phyloP scores from a whole-genome alignment of 1,140 invertebrate species.

The Arion vulgaris region DNA sequence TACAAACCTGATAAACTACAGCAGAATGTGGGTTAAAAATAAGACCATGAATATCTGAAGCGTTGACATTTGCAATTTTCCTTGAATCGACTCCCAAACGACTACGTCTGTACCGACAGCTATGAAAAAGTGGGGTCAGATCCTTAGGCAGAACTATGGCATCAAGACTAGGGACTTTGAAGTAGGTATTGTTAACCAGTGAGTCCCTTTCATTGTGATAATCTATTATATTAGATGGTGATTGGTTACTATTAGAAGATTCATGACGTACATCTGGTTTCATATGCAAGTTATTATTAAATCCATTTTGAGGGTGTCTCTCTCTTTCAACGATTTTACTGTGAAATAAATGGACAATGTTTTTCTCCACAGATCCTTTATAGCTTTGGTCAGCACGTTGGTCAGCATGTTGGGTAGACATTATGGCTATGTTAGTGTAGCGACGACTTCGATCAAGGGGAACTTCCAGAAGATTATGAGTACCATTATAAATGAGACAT shows the following conservation, averaged over 20 bases:
- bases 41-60: constrained; percentile 81
- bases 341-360: background rate
- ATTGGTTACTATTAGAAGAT: background rate
- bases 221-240: background rate
- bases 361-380: background rate
- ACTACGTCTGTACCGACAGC: background rate
- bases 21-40: constrained; percentile 94
- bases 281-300: too few relatives aligned
- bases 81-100: constrained; percentile 78
- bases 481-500: constrained; percentile 85
- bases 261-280: background rate
- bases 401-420: background rate
- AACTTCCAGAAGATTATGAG: constrained; percentile 74
- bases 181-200: background rate
- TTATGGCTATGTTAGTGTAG: background rate
- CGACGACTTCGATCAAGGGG: constrained; percentile 35
- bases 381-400: background rate
- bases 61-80: constrained; percentile 77
- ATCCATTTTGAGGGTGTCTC: too few relatives aligned
- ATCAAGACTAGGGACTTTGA: background rate
- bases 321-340: too few relatives aligned
- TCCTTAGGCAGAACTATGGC: constrained; percentile 14
- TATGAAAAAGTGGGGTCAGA: background rate
- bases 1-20: constrained; percentile 83
- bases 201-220: background rate